Conservation (phyloP, 2,888 invertebrate species). For the Xestia ashworthii region DNA sequence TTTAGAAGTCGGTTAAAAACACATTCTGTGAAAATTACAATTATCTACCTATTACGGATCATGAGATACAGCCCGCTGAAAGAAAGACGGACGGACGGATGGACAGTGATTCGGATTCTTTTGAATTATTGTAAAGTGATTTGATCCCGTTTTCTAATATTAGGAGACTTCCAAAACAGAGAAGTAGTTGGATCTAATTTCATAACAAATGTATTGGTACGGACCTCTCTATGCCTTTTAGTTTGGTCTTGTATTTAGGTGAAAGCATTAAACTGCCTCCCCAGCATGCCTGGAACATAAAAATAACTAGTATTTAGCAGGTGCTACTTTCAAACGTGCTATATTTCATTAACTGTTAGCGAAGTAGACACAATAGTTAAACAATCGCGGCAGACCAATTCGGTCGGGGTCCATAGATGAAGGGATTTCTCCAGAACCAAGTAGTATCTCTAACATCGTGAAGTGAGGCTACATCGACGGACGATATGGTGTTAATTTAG, state of each 20-base stretch:
- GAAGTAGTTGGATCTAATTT: neutral
- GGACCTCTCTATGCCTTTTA: conserved; percentile 92
- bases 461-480: neutral
- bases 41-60: too few species aligned
- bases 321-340: neutral
- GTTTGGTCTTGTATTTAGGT: conserved; percentile 89
- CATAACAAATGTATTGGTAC: neutral
- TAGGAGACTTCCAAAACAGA: neutral
- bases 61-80: too few species aligned
- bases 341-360: too few species aligned
- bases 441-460: neutral
- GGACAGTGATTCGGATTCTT: neutral
- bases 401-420: too few species aligned
- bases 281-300: conserved; percentile 92
- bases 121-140: neutral
- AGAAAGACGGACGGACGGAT: too few species aligned
- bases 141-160: neutral
- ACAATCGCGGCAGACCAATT: too few species aligned
- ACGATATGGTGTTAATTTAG: neutral
- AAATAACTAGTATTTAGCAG: neutral
- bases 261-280: conserved; percentile 95
- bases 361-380: too few species aligned
- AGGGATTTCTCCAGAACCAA: conserved; percentile 7
- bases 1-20: too few species aligned
- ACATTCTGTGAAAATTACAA: too few species aligned